These are phyloP conservation scores for Hydropsyche tenuis DNA, from an alignment of 1,140 invertebrate genomes.

Conservation along the genomic window DNA sequence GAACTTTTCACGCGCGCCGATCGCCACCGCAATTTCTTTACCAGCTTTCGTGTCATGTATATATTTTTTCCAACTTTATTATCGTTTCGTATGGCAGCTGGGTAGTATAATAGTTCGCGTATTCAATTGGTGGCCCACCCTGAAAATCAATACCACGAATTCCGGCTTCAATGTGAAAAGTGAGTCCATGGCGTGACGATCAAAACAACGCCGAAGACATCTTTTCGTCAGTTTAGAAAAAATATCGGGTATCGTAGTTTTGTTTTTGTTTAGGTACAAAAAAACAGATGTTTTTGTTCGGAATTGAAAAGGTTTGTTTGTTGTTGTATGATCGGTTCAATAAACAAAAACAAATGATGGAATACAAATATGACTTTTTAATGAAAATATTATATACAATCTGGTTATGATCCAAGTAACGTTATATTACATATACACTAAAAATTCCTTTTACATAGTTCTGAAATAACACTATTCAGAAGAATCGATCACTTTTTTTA, in stretches of 20 bases:
- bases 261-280: not conserved
- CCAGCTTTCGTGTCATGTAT: not conserved
- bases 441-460: too few relatives aligned
- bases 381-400: not conserved
- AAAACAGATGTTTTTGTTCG: not conserved
- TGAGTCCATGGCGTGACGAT: conserved; percentile 16
- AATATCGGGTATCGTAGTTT: not conserved
- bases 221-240: too few relatives aligned
- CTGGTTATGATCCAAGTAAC: too few relatives aligned
- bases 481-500: not conserved
- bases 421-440: not conserved
- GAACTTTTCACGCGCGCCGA: not conserved
- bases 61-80: not conserved
- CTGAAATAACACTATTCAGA: not conserved
- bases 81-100: not conserved
- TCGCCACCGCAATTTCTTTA: not conserved
- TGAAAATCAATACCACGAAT: conserved; percentile 20
- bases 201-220: not conserved
- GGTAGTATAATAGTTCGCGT: conserved; percentile 14
- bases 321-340: too few relatives aligned
- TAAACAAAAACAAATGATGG: not conserved
- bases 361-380: not conserved
- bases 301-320: not conserved
- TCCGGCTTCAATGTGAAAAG: conserved; percentile 15
- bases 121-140: conserved; percentile 26